Conservation (phyloP, 2,888 invertebrate species). For the Tipula unca region DNA sequence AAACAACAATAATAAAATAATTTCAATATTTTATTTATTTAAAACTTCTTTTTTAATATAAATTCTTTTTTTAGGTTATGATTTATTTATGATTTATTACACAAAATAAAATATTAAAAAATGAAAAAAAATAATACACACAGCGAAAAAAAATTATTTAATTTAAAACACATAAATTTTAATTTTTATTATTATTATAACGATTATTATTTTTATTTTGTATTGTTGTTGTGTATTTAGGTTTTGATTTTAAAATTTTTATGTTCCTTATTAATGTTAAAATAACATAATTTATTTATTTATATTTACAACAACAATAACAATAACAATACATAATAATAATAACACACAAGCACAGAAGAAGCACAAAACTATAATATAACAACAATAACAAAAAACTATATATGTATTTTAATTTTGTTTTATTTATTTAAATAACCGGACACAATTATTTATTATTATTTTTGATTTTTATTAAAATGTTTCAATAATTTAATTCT, state of each 20-base stretch:
- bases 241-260: neutral
- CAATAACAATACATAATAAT: neutral
- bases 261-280: neutral
- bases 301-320: neutral
- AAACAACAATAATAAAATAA: neutral
- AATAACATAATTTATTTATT: neutral
- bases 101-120: neutral
- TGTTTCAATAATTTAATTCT: neutral
- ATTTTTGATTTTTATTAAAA: constrained; percentile 4
- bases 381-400: neutral
- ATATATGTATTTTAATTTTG: neutral
- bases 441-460: constrained; percentile 14
- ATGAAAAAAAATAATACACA: neutral
- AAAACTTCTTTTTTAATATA: neutral
- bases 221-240: neutral
- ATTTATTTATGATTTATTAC: neutral
- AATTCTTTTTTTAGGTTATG: constrained; percentile 1
- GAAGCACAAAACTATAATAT: neutral
- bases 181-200: neutral
- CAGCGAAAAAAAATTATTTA: neutral
- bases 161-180: constrained; percentile 14
- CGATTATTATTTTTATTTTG: neutral
- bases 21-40: neutral
- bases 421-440: constrained; percentile 2
- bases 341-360: neutral